Evolutionary conservation across 2,797 vertebrate genomes (phyloP).

Genomic region (Mionectes olivaceus): DNA sequence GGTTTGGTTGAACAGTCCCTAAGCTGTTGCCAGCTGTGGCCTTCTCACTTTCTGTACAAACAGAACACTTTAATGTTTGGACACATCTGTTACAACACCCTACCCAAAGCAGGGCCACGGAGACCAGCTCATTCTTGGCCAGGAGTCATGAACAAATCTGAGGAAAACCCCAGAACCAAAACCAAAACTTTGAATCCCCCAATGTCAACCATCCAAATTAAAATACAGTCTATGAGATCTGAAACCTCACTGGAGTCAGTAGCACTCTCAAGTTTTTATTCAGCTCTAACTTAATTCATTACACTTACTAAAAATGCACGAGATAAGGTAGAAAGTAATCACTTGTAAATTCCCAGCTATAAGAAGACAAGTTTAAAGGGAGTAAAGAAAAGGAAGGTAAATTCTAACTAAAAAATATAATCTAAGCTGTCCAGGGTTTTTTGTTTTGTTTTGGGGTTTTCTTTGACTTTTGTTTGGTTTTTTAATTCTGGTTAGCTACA

Average conservation of each 20-base stretch:
- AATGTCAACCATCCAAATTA: background rate
- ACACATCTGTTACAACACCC: background rate
- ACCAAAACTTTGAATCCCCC: rapidly evolving
- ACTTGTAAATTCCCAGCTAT: background rate
- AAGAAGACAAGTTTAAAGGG: background rate
- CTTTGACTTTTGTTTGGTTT: background rate
- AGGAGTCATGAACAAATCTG: background rate
- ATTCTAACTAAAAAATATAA: background rate
- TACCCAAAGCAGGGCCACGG: background rate
- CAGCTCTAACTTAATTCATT: background rate
- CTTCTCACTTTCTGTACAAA: background rate
- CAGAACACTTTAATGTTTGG: background rate
- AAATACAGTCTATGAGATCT: background rate
- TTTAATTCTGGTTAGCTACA: background rate
- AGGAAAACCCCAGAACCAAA: background rate
- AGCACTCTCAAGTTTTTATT: background rate
- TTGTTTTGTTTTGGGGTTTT: background rate
- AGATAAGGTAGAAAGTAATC: background rate
- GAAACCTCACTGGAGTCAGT: background rate
- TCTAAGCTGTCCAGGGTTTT: background rate
- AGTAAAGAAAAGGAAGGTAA: conserved; percentile 5
- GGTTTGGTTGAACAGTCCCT: background rate
- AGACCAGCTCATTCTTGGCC: background rate
- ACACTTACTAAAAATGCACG: background rate
- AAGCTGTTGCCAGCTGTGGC: background rate